Conservation (phyloP, 2,888 invertebrate species). For the Synanthedon tipuliformis region DNA sequence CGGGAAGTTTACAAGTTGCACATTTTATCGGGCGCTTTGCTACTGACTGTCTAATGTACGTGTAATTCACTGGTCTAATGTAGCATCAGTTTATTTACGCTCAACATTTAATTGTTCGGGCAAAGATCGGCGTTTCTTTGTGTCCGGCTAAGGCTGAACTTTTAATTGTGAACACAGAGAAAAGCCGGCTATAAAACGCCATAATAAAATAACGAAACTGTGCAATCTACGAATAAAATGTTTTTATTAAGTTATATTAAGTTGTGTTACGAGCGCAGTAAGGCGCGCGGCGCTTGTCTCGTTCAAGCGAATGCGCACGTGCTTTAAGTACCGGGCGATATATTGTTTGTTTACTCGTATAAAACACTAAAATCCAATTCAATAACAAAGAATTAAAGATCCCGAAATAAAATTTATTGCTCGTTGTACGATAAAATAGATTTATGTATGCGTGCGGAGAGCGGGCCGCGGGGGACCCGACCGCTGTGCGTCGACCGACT, state of each 20-base stretch:
- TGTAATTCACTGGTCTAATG: conserved; percentile 34
- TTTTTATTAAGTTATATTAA: conserved; percentile 43
- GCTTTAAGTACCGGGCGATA: conserved; percentile 58
- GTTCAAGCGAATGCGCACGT: conserved; percentile 57
- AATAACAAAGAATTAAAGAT: conserved; percentile 72
- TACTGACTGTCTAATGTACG: conserved; percentile 9
- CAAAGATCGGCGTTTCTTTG: conserved; percentile 63
- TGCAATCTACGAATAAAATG: conserved; percentile 59
- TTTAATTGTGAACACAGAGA: conserved; percentile 65
- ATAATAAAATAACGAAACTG: conserved; percentile 33
- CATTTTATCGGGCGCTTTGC: conserved; percentile 55
- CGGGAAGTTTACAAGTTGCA: conserved; percentile 63
- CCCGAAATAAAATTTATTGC: conserved; percentile 71
- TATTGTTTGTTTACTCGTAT: conserved; percentile 70
- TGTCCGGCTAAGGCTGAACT: conserved; percentile 51
- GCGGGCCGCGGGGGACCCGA: conserved; percentile 4
- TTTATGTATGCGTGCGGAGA: conserved; percentile 54
- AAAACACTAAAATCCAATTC: conserved; percentile 71
- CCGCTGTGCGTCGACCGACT: conserved; percentile 17
- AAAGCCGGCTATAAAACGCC: conserved; percentile 45
- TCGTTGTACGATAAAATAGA: conserved; percentile 67
- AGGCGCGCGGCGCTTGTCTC: conserved; percentile 35
- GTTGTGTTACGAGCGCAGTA: conserved; percentile 26
- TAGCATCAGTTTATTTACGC: conserved; percentile 49
- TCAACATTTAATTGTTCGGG: conserved; percentile 41